Percentiles rank a stretch among this genome's conserved stretches.
Conservation (phyloP, 53 echinoderm and acorn worm species). For the Mesocentrotus franciscanus region DNA sequence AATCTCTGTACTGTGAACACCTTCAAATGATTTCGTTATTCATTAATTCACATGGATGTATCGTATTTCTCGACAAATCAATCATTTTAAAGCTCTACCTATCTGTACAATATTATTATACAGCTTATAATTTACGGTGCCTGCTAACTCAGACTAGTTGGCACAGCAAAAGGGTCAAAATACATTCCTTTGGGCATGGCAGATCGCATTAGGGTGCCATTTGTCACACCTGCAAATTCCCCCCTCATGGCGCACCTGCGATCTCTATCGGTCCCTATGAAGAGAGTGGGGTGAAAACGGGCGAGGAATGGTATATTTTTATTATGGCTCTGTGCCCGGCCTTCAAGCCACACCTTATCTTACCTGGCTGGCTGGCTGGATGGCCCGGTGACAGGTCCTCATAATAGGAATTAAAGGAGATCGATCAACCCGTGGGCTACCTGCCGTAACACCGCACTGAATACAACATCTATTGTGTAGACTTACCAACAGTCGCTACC, state of each 20-base stretch:
- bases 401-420: conserved; percentile 10
- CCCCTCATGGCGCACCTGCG: conserved; percentile 1
- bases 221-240: conserved; percentile 22
- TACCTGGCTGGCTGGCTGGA: not conserved
- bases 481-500: conserved; percentile 1
- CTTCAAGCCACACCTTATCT: not conserved
- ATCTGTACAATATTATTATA: too few relatives aligned
- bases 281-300: not conserved
- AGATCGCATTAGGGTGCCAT: conserved; percentile 43
- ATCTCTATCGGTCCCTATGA: not conserved
- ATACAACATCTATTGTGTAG: not conserved
- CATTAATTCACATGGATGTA: not conserved
- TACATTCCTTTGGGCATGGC: conserved; percentile 31
- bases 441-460: not conserved
- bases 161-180: conserved; percentile 7
- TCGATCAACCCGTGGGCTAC: conserved; percentile 6
- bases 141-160: not conserved
- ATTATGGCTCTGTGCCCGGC: not conserved
- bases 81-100: too few relatives aligned
- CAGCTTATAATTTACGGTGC: not conserved
- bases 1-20: not conserved
- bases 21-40: not conserved
- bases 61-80: too few relatives aligned
- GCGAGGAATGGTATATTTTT: not conserved
- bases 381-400: conserved; percentile 14